Percentiles rank a stretch among this genome's conserved stretches.
These are phyloP conservation scores for Entomobrya multifasciata DNA, from an alignment of 2,888 invertebrate species.

Conservation along the genomic window DNA sequence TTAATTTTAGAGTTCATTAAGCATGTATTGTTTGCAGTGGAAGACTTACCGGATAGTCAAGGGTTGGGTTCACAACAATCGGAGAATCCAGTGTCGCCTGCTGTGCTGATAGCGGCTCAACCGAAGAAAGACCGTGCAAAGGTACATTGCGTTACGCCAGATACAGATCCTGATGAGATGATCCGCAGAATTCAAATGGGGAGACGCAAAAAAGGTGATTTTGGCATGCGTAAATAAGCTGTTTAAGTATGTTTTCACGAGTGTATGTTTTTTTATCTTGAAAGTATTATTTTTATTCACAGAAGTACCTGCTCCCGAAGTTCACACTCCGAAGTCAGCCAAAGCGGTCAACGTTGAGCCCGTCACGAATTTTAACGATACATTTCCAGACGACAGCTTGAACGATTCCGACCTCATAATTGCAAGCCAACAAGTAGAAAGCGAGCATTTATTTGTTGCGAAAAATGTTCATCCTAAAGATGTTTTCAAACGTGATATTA, in stretches of 20 bases:
- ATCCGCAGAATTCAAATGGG: slow-evolving; percentile 8
- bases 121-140: slow-evolving; percentile 9
- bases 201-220: slow-evolving; percentile 14
- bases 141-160: not conserved
- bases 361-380: not conserved
- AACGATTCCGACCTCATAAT: slow-evolving; percentile 36
- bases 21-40: too few relatives aligned
- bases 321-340: too few relatives aligned
- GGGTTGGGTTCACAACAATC: slow-evolving; percentile 8
- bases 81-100: slow-evolving; percentile 59
- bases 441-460: too few relatives aligned
- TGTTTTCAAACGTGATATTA: slow-evolving; percentile 27
- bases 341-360: too few relatives aligned
- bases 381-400: slow-evolving; percentile 49
- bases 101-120: slow-evolving; percentile 33
- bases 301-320: too few relatives aligned
- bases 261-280: too few relatives aligned
- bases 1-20: too few relatives aligned
- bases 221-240: too few relatives aligned
- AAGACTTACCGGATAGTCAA: slow-evolving; percentile 61
- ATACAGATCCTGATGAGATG: not conserved
- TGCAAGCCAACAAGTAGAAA: slow-evolving; percentile 57
- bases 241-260: too few relatives aligned
- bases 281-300: too few relatives aligned
- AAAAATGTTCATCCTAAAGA: not conserved